Base-by-base conservation (phyloP, 1,140 invertebrate genomes). In the Popillia japonica region DNA sequence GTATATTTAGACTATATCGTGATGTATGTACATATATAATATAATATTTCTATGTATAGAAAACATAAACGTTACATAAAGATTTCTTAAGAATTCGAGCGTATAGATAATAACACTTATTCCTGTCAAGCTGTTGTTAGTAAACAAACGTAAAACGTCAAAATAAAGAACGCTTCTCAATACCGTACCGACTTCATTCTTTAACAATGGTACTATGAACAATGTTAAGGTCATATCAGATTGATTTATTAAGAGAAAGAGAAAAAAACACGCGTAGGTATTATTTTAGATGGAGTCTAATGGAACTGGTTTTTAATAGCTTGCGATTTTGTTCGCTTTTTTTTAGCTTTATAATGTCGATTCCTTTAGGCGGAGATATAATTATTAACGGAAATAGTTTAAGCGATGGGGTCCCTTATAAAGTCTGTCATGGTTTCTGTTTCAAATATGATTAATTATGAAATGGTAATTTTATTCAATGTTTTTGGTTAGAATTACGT, bases 201-300 rank as follows among this genome's bases (percentile, higher is more conserved):
- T 55, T 55, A 14, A n/a, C 14, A 14, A 17, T 55, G 7, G n/a
- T 55, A 55, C 17, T 55, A n/a, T n/a, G 14, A 55, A 55, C 48
- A 55, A 55, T 55, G 48, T 55, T 55, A 55, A 55, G 48, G 48
- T 55, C 48, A 55, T 17, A n/a, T 55, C 17, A 55, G 17, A 55
- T 17, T 55, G 14, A 55, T 55, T 55, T 55, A 55, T 55, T 55
- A 55, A n/a, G 17, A 20, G n/a, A 55, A 55, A n/a, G 14, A 55
- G 14, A 55, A 55, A 55, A 7, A 55, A 6, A n/a, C 48, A 55
- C n/a, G 44, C 7, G 44, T 48, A 9, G 48, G 48, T 55, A n/a
- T 55, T 55, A 55, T 55, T 55, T 55, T 55, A n/a, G 14, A 17
- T 55, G 48, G 48, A 55, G 6, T 55, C 17, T 55, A n/a, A 55